phyloP scores from a whole-genome alignment of 2,888 invertebrate species.

The Eupithecia insigniata region DNA sequence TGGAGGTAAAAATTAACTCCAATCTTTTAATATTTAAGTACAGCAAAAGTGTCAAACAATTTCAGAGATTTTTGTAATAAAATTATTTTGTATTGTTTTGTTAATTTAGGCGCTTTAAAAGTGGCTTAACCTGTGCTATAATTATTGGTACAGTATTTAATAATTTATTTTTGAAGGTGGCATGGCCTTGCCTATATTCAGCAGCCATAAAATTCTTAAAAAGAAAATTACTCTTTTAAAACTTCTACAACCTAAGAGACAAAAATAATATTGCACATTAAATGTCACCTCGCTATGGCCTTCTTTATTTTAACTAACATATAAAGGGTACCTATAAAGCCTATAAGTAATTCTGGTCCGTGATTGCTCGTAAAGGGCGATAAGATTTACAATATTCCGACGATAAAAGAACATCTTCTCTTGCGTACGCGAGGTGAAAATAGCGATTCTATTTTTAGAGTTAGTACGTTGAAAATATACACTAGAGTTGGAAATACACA shows the following conservation, averaged over 20 bases:
- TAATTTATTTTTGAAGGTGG: no score
- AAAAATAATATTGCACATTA: not conserved
- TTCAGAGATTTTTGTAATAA: not conserved
- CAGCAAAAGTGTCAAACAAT: not conserved
- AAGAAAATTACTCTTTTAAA: not conserved
- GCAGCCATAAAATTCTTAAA: not conserved
- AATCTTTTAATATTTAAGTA: not conserved
- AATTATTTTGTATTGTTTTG: not conserved
- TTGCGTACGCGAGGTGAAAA: conserved; percentile 33
- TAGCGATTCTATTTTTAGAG: conserved; percentile 25
- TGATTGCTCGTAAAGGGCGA: conserved; percentile 44
- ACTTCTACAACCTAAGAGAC: not conserved
- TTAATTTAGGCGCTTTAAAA: not conserved
- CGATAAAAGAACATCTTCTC: conserved; percentile 36
- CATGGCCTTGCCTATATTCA: no score
- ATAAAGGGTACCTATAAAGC: conserved; percentile 29
- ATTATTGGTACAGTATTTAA: not conserved
- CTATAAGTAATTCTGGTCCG: conserved; percentile 28
- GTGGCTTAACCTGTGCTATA: no score
- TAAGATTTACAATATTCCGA: conserved; percentile 44
- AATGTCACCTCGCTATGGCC: conserved; percentile 24
- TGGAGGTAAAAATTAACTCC: not conserved
- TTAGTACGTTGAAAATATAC: not conserved
- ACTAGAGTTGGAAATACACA: not conserved
- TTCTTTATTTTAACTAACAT: conserved; percentile 33